Base-by-base conservation (phyloP, 2,888 invertebrate genomes). In the Zeuzera pyrina region DNA sequence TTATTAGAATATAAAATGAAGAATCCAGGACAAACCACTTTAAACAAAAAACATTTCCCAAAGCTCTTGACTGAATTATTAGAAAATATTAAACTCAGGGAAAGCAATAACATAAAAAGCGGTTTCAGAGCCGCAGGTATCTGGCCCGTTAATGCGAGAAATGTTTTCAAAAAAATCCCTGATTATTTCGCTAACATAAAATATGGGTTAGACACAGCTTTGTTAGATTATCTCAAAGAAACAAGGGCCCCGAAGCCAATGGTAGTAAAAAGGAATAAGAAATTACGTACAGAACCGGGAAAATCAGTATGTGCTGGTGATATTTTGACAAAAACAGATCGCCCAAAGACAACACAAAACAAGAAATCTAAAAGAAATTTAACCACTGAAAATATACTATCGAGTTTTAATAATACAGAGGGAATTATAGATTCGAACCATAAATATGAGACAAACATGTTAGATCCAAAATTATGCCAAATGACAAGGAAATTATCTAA, bases 1-100 rank as follows among this genome's bases (percentile, higher is more conserved):
- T 25, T 53, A 12, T 23, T 39, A 19, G 19, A 38, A 27, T 44
- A 38, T 34, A 41, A 41, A 37, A 36, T 39, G 16, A 7, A 19
- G 19, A 19, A 19, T 19, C 31, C 34, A 29, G 30, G 28, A 27
- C 30, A 28, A 30, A 28, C 27, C 24, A 16, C 23, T 6, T 11
- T 33, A 19, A 19, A 19, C 6, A 33, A 32, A 24, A 31, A 35
- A 16, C 30, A 30, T 25, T 34, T 34, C 25, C 30, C 34, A 30
- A 30, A 34, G 15, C 14, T 34, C 13, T 24, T 34, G 19, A 15
- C 22, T 8, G 7, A 22, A 23, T 25, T 35, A 23, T 6, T 19
- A 6, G 19, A 19, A 19, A 19, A 19, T 19, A 19, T 19, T 6
- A 7, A 19, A 19, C 4, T 24, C 16, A 31, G 31, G 15, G 36